Base-by-base conservation (phyloP, 2,113 vertebrate genomes). In the Eptesicus fuscus region DNA sequence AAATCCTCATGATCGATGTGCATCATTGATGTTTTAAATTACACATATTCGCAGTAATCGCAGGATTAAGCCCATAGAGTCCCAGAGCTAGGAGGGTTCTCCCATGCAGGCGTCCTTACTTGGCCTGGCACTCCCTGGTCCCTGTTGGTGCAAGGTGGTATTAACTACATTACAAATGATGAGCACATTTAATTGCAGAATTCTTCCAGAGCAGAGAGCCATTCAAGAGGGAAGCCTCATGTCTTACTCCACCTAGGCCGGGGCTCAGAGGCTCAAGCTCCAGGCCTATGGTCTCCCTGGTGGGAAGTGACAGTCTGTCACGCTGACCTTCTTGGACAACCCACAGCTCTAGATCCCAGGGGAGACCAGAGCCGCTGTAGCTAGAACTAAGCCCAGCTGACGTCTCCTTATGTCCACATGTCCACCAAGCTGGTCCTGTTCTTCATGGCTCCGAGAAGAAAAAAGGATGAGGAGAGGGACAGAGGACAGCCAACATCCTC, bases 1-100 rank as follows among this genome's bases (percentile, higher is more conserved):
- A 90, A 90, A 82, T 85, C n/a, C 44, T 83, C n/a, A 13, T 73
- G 49, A 83, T 51, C 73, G n/a, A 89, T 74, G 49, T 18, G 30
- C 79, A 92, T 51, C 51, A 28, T 16, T 79, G 80, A 77, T 51
- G 65, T 87, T 85, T 90, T 79, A 78, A 92, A 89, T 97, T 69
- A 25, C 6, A 47, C 40, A 14, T 44, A 61, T 92, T 73, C 89
- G 32, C 49, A 51, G 67, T 82, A 82, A 67, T 35, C 61, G 16
- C 40, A 67, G 79, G 80, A 51, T 69, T 67, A 78, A 89, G 40
- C 32, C 30, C 40, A 32, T 13, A 30, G 83, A 71, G 23, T 74
- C n/a, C 59, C 76, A 65, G 76, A 67, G 47, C 69, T 82, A 35
- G 13, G 30, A n/a, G 61, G 0, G 4, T 37, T 78, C 69, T 89